phyloP scores from a whole-genome alignment of 2,113 vertebrate genomes.

The Zootoca vivipara region DNA sequence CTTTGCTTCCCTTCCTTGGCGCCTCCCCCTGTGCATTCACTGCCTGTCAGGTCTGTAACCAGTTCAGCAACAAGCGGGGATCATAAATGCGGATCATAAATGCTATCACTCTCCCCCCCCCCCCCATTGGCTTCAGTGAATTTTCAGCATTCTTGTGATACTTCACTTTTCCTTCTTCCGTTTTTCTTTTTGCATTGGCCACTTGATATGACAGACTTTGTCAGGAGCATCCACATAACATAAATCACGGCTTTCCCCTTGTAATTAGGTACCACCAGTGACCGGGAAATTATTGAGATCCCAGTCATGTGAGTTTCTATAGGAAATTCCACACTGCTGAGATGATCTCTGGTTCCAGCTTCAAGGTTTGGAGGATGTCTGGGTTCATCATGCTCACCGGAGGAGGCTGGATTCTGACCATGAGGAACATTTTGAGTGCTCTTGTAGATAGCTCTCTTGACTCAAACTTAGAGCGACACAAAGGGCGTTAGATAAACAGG shows the following conservation, averaged over 20 bases:
- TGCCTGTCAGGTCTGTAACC: slow-evolving; percentile 37
- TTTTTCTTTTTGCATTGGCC: neutral
- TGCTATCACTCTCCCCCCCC: no score
- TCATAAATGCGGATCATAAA: neutral
- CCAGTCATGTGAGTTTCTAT: neutral
- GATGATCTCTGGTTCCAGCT: neutral
- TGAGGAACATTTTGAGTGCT: neutral
- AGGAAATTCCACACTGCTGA: neutral
- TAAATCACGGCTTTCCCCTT: neutral
- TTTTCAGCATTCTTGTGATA: neutral
- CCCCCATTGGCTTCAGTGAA: neutral
- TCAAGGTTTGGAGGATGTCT: neutral
- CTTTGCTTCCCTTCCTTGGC: neutral
- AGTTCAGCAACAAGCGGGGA: slow-evolving; percentile 25
- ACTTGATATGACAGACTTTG: fast-evolving
- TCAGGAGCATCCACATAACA: neutral
- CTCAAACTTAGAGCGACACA: neutral
- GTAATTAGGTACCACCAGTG: neutral
- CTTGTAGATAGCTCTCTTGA: neutral
- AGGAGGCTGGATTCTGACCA: neutral
- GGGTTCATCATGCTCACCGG: neutral
- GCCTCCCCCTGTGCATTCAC: neutral
- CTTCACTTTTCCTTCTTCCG: neutral
- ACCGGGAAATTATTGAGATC: neutral
- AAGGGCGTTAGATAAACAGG: no score